Conservation (phyloP, 2,888 invertebrate genomes). For the Scaptomyza polygonia region DNA sequence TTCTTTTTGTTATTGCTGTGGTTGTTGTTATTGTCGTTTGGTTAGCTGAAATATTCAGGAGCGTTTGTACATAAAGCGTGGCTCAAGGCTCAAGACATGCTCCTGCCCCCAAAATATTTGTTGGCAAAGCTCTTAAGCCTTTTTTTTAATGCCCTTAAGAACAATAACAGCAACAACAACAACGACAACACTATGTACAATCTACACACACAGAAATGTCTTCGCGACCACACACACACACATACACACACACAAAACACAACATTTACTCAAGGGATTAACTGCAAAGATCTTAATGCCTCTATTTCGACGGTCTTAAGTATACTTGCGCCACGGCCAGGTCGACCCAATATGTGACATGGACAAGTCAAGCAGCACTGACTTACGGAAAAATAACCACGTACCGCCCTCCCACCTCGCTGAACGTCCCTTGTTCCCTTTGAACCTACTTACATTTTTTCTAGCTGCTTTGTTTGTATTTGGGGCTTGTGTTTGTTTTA, state of each 20-base stretch:
- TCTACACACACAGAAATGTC: slow-evolving; percentile 44
- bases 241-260: slow-evolving; percentile 49
- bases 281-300: slow-evolving; percentile 81
- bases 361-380: slow-evolving; percentile 75
- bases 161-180: slow-evolving; percentile 44
- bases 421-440: slow-evolving; percentile 1
- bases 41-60: slow-evolving; percentile 58
- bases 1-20: slow-evolving; percentile 16
- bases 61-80: slow-evolving; percentile 48
- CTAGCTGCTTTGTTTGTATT: slow-evolving; percentile 69
- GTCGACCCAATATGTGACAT: slow-evolving; percentile 65
- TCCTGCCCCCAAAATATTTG: slow-evolving; percentile 53
- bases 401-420: slow-evolving; percentile 1
- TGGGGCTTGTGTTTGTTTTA: slow-evolving; percentile 69
- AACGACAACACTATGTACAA: slow-evolving; percentile 41
- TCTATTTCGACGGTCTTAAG: slow-evolving; percentile 81
- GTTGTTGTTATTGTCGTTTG: slow-evolving; percentile 33
- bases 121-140: slow-evolving; percentile 79
- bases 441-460: slow-evolving; percentile 52
- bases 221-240: slow-evolving; percentile 58
- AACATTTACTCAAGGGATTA: slow-evolving; percentile 83
- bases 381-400: slow-evolving; percentile 19
- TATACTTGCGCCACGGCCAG: slow-evolving; percentile 73
- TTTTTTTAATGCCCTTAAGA: slow-evolving; percentile 75
- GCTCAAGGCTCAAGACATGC: slow-evolving; percentile 41